phyloP scores from a whole-genome alignment of 2,113 vertebrate species.

The Stegostoma tigrinum region DNA sequence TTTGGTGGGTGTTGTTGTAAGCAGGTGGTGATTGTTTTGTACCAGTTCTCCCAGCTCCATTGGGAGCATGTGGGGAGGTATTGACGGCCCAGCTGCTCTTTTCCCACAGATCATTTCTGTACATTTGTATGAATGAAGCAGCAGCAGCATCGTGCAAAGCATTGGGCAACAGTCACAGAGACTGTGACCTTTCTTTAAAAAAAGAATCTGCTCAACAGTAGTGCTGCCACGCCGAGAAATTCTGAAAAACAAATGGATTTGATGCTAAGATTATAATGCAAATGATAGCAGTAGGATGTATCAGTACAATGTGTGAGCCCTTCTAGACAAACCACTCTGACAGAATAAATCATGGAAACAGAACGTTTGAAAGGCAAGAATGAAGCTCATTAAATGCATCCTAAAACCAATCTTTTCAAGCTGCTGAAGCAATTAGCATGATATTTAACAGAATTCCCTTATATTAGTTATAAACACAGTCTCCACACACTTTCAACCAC shows the following conservation, averaged over 20 bases:
- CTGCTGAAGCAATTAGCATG: not conserved
- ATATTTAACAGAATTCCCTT: not conserved
- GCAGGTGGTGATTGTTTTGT: not conserved
- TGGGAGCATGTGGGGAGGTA: not conserved
- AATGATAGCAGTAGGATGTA: not conserved
- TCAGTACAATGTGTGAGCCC: not conserved
- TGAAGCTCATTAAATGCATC: not conserved
- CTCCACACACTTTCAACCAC: not conserved
- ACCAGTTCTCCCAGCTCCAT: not conserved
- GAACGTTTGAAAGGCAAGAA: not conserved
- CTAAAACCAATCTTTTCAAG: not conserved
- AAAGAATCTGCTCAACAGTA: not conserved
- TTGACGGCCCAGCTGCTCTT: not conserved
- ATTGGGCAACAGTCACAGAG: not conserved
- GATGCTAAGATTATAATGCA: not conserved
- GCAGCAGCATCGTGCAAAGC: not conserved
- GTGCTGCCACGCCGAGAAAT: not conserved
- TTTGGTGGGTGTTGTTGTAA: too few species aligned
- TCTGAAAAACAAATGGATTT: not conserved
- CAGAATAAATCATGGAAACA: not conserved
- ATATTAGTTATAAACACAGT: not conserved
- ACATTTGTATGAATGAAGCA: not conserved
- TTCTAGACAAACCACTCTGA: not conserved
- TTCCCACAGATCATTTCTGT: not conserved
- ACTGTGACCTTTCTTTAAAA: not conserved